phyloP scores from a whole-genome alignment of 2,797 vertebrate genomes.

The Hippocampus kuda region DNA sequence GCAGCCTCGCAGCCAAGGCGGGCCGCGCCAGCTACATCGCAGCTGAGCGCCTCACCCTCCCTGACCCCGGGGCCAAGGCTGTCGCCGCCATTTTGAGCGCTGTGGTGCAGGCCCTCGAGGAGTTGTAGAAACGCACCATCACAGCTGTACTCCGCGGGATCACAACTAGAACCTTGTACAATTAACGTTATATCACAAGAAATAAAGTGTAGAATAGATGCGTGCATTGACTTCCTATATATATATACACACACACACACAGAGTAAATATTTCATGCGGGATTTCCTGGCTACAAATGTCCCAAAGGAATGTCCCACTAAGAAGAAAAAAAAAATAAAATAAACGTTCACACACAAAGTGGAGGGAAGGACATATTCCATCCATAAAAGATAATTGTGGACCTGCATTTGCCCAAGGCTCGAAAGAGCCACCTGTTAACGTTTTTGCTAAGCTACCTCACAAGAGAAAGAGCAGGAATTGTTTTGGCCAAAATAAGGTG shows the following conservation, averaged over 20 bases:
- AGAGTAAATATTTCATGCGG: not conserved
- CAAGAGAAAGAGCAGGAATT: not conserved
- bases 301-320: slow-evolving; percentile 14
- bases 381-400: not conserved
- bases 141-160: not conserved
- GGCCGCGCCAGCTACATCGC: slow-evolving; percentile 89
- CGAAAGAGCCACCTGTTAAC: not conserved
- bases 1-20: slow-evolving; percentile 72
- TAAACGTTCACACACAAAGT: not conserved
- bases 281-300: not conserved
- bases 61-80: slow-evolving; percentile 83
- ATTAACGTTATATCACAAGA: not conserved
- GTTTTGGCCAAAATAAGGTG: not conserved
- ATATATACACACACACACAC: no score
- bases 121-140: not conserved
- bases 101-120: slow-evolving; percentile 61
- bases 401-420: not conserved
- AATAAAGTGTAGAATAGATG: slow-evolving; percentile 1
- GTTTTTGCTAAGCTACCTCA: not conserved
- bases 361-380: not conserved
- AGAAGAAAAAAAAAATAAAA: slow-evolving; percentile 2
- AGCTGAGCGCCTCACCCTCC: slow-evolving; percentile 68
- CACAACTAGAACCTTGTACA: not conserved
- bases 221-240: no score
- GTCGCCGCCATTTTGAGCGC: slow-evolving; percentile 71